Base-by-base conservation (phyloP, 2,797 vertebrate genomes). In the Esox masquinongy region DNA sequence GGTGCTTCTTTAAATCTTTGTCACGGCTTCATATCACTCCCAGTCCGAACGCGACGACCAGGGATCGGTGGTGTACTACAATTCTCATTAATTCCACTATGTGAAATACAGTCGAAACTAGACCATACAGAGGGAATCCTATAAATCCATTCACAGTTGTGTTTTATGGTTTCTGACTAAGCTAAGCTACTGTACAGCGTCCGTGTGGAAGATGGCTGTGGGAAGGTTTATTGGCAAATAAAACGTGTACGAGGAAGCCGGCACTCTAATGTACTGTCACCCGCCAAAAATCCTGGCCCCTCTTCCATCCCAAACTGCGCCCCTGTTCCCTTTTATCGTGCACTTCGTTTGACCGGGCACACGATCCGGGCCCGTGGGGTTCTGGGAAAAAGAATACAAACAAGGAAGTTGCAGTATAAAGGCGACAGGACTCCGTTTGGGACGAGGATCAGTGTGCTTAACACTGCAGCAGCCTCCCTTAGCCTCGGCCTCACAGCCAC, bases 261-360 rank as follows among this genome's bases (percentile, higher is more conserved):
- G 89, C 86, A 79, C 88, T 87, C 86, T 90, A 85, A 89, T 89
- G 84, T 86, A 84, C 86, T 73, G 86, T 90, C 91, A 92, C 86
- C 88, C 83, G 85, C 90, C 90, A 43, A 92, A 90, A 86, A 84
- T 88, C 86, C 86, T 79, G n/a, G n/a, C 19, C 19, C 39, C n/a
- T 2, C 8, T 0, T 11, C 16, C 9, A 16, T 59, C 53, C 53
- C 53, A 59, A 59, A 59, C 11, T 2, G 53, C n/a, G 19, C 53
- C 14, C 14, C 53, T 59, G 9, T 59, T 22, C 53, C 53, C 53
- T 59, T 59, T 11, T 9, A 2, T n/a, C n/a, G n/a, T 9, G 2
- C n/a, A 11, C 53, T 59, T 3, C 19, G n/a, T n/a, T 59, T n/a
- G 53, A 22, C 53, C 53, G 53, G 53, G 2, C 6, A 19, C 53